Evolutionary conservation across 2,113 vertebrate species (phyloP).

Genomic region (Python bivittatus): DNA sequence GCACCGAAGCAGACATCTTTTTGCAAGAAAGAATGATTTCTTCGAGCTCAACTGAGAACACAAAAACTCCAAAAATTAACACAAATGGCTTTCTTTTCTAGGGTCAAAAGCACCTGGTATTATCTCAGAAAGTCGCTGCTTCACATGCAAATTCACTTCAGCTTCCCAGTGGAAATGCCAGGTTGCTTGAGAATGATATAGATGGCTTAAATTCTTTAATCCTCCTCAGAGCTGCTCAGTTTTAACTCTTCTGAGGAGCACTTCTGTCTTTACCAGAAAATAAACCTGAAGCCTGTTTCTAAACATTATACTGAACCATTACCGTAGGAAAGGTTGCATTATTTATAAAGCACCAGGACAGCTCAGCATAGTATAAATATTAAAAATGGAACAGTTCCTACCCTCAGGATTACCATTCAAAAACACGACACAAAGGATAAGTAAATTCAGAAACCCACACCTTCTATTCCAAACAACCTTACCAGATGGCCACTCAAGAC

Average conservation of each 20-base stretch:
- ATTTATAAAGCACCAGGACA: neutral
- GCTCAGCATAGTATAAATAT: neutral
- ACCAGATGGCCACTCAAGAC: neutral
- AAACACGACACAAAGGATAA: neutral
- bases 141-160: slow-evolving; percentile 2
- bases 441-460: neutral
- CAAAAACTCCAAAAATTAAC: neutral
- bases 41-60: neutral
- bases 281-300: slow-evolving; percentile 25
- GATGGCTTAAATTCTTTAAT: neutral
- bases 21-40: slow-evolving; percentile 11
- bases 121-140: neutral
- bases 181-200: neutral
- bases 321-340: neutral
- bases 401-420: neutral
- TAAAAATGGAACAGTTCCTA: neutral
- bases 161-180: neutral
- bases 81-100: neutral
- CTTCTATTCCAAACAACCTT: neutral
- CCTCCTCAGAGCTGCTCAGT: neutral
- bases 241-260: neutral
- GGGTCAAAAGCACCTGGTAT: neutral
- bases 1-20: neutral
- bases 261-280: neutral
- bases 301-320: slow-evolving; percentile 18